These are phyloP conservation scores for Poecilia latipinna DNA, from an alignment of 2,113 vertebrate species.

Conservation along the genomic window DNA sequence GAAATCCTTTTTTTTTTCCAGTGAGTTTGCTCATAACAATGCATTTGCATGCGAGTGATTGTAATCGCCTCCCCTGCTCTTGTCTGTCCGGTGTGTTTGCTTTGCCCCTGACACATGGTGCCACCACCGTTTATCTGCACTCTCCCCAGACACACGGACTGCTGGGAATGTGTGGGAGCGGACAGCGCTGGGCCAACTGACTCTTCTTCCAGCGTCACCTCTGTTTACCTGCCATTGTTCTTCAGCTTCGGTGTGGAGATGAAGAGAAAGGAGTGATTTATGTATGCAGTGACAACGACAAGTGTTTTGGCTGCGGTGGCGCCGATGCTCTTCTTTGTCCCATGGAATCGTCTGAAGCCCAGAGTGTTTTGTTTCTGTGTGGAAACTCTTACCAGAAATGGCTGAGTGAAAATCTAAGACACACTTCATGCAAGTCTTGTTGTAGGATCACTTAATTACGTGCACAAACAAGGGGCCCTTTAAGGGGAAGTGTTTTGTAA, in stretches of 20 bases:
- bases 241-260: slow-evolving; percentile 53
- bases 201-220: slow-evolving; percentile 50
- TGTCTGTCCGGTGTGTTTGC: slow-evolving; percentile 58
- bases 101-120: slow-evolving; percentile 58
- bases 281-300: slow-evolving; percentile 64
- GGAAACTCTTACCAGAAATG: slow-evolving; percentile 17
- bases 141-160: slow-evolving; percentile 48
- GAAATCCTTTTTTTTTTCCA: neutral
- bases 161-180: slow-evolving; percentile 61
- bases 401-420: neutral
- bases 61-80: slow-evolving; percentile 11
- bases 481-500: no score
- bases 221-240: slow-evolving; percentile 74
- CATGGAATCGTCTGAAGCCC: slow-evolving; percentile 27
- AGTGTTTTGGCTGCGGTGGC: slow-evolving; percentile 62
- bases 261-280: slow-evolving; percentile 61
- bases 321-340: slow-evolving; percentile 48
- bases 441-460: neutral
- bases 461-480: neutral
- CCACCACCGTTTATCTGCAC: slow-evolving; percentile 48
- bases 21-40: neutral
- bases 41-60: slow-evolving; percentile 40
- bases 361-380: slow-evolving; percentile 17
- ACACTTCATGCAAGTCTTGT: neutral
- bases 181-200: slow-evolving; percentile 47